Conservation (phyloP, 1,140 invertebrate genomes). For the Bombus pascuorum region DNA sequence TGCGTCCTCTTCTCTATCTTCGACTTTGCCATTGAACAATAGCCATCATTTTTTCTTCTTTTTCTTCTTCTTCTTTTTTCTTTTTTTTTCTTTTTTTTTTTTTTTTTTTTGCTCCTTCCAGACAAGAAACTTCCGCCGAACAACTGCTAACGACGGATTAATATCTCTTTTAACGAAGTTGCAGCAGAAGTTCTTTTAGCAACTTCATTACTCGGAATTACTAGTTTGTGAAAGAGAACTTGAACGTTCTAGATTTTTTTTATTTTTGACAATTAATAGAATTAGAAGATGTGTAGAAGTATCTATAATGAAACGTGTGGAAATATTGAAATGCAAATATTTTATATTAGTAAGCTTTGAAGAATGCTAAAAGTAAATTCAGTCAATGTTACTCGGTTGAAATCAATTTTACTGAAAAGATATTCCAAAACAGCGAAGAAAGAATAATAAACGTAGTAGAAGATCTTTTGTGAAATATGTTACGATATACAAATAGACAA, state of each 20-base stretch:
- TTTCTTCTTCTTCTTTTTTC: background rate
- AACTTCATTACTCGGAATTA: background rate
- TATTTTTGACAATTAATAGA: too few relatives aligned
- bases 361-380: too few relatives aligned
- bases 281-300: too few relatives aligned
- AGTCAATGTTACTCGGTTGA: background rate
- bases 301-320: too few relatives aligned
- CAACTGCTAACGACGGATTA: background rate
- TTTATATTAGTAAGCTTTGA: background rate
- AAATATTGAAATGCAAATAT: background rate
- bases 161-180: background rate
- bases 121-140: background rate
- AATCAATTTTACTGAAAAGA: too few relatives aligned
- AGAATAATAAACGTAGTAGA: too few relatives aligned
- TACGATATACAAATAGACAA: background rate
- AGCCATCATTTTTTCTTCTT: background rate
- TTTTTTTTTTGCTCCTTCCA: background rate
- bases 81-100: too few relatives aligned
- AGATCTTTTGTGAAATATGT: background rate
- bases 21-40: slow-evolving; percentile 20
- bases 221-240: too few relatives aligned
- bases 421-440: too few relatives aligned
- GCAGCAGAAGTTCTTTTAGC: background rate
- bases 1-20: background rate
- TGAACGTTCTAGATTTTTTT: too few relatives aligned